phyloP scores from a whole-genome alignment of 64 coral and sea anemone genomes.

The Dendronephthya gigantea region DNA sequence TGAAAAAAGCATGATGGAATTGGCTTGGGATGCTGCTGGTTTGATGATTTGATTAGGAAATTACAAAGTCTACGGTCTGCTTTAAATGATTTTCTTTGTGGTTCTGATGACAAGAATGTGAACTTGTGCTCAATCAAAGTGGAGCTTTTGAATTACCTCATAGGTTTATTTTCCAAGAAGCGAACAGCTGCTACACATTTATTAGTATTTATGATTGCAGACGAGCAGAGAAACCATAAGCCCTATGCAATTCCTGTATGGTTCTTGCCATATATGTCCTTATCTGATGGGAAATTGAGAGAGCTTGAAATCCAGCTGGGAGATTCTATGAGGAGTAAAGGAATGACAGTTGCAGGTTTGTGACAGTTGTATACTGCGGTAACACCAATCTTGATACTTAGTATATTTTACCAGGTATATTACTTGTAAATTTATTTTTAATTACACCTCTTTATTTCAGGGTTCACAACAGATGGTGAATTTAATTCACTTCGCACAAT shows the following conservation, averaged over 20 bases:
- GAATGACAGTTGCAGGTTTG: neutral
- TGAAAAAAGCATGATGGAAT: constrained; percentile 38
- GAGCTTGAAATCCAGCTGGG: neutral
- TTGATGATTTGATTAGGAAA: constrained; percentile 30
- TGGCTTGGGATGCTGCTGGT: constrained; percentile 45
- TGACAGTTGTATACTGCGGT: neutral
- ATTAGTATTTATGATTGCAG: constrained; percentile 4
- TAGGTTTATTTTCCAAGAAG: neutral
- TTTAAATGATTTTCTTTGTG: neutral
- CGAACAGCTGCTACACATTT: neutral
- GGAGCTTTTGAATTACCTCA: neutral
- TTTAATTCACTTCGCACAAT: too few species aligned
- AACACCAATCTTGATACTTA: neutral
- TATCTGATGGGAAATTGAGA: neutral
- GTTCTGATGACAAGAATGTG: neutral
- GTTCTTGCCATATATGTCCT: neutral
- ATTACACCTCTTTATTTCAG: constrained; percentile 7
- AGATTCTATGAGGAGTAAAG: neutral
- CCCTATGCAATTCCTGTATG: neutral
- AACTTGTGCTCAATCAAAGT: neutral
- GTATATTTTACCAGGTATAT: too few species aligned
- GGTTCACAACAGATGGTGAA: too few species aligned
- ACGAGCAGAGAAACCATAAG: neutral
- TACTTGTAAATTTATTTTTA: too few species aligned
- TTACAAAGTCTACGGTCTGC: neutral